A percentile compares a stretch with the other conserved stretches of the same genome.
Evolutionary conservation across 2,888 invertebrate genomes (phyloP).

Genomic region (Vesta saturnalis): DNA sequence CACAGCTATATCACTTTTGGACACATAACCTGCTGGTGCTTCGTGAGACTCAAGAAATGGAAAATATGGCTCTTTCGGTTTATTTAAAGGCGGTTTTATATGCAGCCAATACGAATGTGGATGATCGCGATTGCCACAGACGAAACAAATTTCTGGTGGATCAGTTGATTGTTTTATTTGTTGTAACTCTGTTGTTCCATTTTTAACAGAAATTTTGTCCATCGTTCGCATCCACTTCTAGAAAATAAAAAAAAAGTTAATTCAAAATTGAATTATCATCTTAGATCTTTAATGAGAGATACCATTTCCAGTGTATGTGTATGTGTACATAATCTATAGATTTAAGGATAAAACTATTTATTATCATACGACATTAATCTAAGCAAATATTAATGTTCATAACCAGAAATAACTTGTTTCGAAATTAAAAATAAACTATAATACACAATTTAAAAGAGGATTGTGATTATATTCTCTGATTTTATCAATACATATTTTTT

Average conservation of each 20-base stretch:
- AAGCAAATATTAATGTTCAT: neutral
- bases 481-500: too few species aligned
- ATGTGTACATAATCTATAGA: neutral
- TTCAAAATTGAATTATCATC: too few species aligned
- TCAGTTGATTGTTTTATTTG: constrained; percentile 43
- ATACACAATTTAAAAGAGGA: too few species aligned
- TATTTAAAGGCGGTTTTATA: constrained; percentile 74
- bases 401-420: neutral
- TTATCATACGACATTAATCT: neutral
- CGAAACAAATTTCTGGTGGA: constrained; percentile 67
- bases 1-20: constrained; percentile 63
- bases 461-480: too few species aligned
- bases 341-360: neutral
- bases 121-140: constrained; percentile 78
- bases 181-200: constrained; percentile 58
- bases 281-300: neutral
- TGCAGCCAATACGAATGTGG: constrained; percentile 70
- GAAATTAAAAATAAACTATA: neutral
- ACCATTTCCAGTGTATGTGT: too few species aligned
- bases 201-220: constrained; percentile 65
- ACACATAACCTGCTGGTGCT: constrained; percentile 78
- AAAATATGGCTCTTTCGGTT: constrained; percentile 84
- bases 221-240: constrained; percentile 59
- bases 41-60: constrained; percentile 92
- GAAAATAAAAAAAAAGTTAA: constrained; percentile 18